phyloP scores from a whole-genome alignment of 1,140 invertebrate species.

The Lepeophtheirus salmonis region DNA sequence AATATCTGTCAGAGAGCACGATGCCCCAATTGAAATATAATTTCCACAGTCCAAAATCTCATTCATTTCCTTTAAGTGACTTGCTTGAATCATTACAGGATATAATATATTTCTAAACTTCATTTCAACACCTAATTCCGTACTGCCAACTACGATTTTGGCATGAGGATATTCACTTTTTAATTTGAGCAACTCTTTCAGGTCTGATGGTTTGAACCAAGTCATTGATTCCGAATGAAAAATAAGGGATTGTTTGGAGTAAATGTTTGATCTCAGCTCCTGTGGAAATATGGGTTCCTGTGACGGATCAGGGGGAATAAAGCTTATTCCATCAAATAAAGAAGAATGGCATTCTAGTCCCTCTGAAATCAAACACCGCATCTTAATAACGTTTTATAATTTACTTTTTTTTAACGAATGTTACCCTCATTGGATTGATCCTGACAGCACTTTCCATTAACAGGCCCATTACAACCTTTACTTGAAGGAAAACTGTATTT shows the following conservation, averaged over 20 bases:
- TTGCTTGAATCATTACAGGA: constrained; percentile 57
- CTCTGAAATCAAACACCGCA: too few relatives aligned
- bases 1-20: constrained; percentile 54
- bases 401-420: too few relatives aligned
- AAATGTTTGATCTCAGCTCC: constrained; percentile 25
- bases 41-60: constrained; percentile 32
- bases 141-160: constrained; percentile 83
- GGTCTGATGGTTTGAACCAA: constrained; percentile 56
- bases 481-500: neutral
- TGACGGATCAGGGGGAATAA: constrained; percentile 48
- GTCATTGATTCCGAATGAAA: constrained; percentile 45
- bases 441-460: constrained; percentile 11
- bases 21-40: constrained; percentile 51
- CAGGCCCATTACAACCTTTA: neutral
- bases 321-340: constrained; percentile 33
- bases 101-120: constrained; percentile 72
- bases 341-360: constrained; percentile 39
- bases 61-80: constrained; percentile 45
- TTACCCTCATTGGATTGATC: neutral
- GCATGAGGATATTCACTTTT: constrained; percentile 51
- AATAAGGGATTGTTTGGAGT: constrained; percentile 29
- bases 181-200: constrained; percentile 47
- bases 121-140: constrained; percentile 77
- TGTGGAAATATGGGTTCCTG: constrained; percentile 83
- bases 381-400: too few relatives aligned